Evolutionary conservation across 2,113 vertebrate species (phyloP).

Genomic region (Neolamprologus brichardi): DNA sequence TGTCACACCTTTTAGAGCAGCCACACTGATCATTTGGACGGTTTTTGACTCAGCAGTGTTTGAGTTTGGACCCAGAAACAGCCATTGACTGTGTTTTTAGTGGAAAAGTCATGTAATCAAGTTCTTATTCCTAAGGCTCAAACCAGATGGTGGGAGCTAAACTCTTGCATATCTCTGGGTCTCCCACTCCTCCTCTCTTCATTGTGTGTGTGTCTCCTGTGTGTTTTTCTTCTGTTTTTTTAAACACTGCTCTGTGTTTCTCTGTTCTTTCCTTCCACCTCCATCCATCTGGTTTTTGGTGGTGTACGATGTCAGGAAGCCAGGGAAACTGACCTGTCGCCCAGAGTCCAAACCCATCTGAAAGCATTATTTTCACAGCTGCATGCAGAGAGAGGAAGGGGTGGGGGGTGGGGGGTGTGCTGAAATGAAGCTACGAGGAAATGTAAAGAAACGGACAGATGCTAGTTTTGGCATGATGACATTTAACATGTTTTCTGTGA

Average conservation of each 20-base stretch:
- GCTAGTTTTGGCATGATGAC: neutral
- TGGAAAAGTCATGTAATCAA: constrained; percentile 48
- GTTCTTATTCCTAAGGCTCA: constrained; percentile 47
- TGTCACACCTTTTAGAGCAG: neutral
- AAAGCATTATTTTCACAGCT: constrained; percentile 72
- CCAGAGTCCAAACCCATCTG: constrained; percentile 50
- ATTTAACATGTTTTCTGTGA: constrained; percentile 12
- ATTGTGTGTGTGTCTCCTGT: neutral
- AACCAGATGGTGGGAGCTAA: constrained; percentile 52
- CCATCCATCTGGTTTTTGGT: constrained; percentile 48
- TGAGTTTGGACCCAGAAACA: neutral
- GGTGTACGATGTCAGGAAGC: constrained; percentile 58
- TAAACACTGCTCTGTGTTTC: neutral
- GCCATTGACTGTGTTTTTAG: constrained; percentile 36
- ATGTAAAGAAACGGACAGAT: constrained; percentile 4
- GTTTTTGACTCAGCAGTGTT: neutral
- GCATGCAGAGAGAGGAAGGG: constrained; percentile 11
- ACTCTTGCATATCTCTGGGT: neutral
- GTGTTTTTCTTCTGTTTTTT: neutral
- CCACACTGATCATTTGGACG: neutral
- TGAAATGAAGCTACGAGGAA: constrained; percentile 15
- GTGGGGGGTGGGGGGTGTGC: neutral
- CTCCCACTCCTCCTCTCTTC: neutral
- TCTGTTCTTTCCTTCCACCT: neutral
- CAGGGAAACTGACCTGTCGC: constrained; percentile 58